A percentile compares a stretch with the other conserved stretches of the same genome.
Evolutionary conservation across 2,113 vertebrate genomes (phyloP).

Genomic region (Fregata magnificens): DNA sequence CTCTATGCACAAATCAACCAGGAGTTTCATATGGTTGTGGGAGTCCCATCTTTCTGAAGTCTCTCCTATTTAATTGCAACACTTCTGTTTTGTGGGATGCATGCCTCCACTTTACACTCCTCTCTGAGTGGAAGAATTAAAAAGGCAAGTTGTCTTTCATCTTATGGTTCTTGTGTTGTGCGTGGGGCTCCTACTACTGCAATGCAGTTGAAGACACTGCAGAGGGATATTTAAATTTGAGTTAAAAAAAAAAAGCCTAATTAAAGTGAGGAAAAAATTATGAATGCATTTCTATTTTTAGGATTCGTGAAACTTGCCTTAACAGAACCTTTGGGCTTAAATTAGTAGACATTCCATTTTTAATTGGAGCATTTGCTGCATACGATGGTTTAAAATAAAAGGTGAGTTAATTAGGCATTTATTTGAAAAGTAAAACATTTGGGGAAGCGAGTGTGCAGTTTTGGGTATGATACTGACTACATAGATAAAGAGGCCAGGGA

Average conservation of each 20-base stretch:
- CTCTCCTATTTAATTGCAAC: neutral
- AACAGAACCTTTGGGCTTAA: conserved; percentile 32
- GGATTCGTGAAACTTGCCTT: neutral
- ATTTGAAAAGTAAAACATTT: neutral
- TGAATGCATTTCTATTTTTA: conserved; percentile 58
- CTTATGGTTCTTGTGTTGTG: neutral
- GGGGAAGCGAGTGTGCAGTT: neutral
- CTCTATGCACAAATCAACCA: neutral
- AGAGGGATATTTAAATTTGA: conserved; percentile 54
- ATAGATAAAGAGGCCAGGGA: neutral
- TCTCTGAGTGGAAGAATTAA: neutral
- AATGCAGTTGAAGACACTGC: conserved; percentile 57
- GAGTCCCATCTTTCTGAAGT: neutral
- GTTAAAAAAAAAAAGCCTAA: neutral
- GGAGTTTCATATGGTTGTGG: neutral
- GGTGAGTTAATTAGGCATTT: neutral
- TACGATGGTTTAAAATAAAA: neutral
- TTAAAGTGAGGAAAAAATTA: conserved; percentile 54
- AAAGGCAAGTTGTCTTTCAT: neutral
- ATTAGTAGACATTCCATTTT: conserved; percentile 26
- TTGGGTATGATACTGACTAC: neutral
- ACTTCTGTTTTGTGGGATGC: neutral
- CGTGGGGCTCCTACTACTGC: conserved; percentile 4
- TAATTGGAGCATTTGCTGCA: conserved; percentile 5
- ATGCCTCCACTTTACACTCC: neutral